Evolutionary conservation across 2,113 vertebrate genomes (phyloP), one percentile per base, ranked within the genome.

Genomic region (Cnemophilus loriae): DNA sequence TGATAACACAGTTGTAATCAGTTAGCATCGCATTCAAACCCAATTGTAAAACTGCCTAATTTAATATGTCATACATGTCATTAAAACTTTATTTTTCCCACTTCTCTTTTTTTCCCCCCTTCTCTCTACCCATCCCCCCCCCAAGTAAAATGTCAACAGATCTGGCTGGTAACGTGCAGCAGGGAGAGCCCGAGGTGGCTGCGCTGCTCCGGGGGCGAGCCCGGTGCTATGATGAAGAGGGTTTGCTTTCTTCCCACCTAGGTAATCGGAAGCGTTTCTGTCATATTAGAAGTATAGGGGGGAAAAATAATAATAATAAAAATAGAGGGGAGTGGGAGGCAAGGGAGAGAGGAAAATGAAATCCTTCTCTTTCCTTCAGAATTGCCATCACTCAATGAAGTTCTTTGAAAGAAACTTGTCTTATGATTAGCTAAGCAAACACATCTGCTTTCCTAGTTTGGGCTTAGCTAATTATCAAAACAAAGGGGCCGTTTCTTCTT

Each of bases 401-500:
- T 96, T 97, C 95, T 96, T 94, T 95, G 97, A 97, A 97, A 97
- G 97, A 97, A 97, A 97, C 97, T 97, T 98, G 97, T 97, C 91
- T 96, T 98, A 97, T 95, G 97, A 98, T 98, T 98, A 98, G 98
- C 97, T 98, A 97, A 97, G 96, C 97, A 98, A 98, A 98, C 98
- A 98, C 97, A 98, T 98, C 98, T 98, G 98, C 97, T 97, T 98
- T 98, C 94, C 92, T 97, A 97, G 96, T 97, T 97, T 96, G 97
- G 94, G 96, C 96, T 97, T 97, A 88, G 96, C 97, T 98, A 98
- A 98, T 98, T 98, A 98, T 97, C 97, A 93, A 97, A 98, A 98
- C 98, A 98, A 98, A 97, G 96, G 84, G 94, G 70, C 93, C 84
- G 84, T 95, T 97, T 96, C 95, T 97, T 97, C 97, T 97, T 97